Evolutionary conservation across 2,888 invertebrate genomes (phyloP).

Genomic region (Clistopyga incitator): DNA sequence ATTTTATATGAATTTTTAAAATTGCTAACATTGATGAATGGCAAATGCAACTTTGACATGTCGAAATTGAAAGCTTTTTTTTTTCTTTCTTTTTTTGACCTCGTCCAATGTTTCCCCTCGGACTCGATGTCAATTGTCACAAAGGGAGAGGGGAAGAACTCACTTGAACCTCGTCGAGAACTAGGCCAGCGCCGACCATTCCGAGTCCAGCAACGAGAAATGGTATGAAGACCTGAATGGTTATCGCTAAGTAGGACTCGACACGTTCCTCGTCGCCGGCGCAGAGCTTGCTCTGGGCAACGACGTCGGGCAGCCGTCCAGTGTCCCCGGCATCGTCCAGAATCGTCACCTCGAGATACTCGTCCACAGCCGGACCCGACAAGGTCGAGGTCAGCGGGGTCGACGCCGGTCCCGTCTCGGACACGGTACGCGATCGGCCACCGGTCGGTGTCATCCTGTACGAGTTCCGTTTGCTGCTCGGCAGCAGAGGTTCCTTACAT

Average conservation of each 20-base stretch:
- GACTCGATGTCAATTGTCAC: constrained; percentile 10
- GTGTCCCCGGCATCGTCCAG: constrained; percentile 82
- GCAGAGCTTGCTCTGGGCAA: constrained; percentile 85
- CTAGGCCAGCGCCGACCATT: constrained; percentile 92
- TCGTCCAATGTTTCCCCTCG: not conserved
- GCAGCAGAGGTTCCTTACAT: constrained; percentile 82
- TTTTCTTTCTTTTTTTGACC: constrained; percentile 2
- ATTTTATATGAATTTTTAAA: not conserved
- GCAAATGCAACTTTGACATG: too few relatives aligned
- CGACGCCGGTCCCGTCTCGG: constrained; percentile 77
- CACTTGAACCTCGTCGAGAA: constrained; percentile 90
- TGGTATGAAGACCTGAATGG: constrained; percentile 89
- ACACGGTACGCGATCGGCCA: constrained; percentile 80
- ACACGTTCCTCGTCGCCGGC: constrained; percentile 83
- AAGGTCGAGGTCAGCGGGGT: constrained; percentile 69
- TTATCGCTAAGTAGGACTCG: constrained; percentile 87
- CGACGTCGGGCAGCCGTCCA: constrained; percentile 86
- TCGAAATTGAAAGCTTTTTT: not conserved
- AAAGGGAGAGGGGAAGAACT: constrained; percentile 58
- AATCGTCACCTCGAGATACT: constrained; percentile 78
- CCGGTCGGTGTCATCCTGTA: constrained; percentile 81
- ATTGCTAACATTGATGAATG: too few relatives aligned
- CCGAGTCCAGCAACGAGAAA: constrained; percentile 92
- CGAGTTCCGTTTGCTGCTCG: constrained; percentile 73
- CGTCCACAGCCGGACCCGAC: constrained; percentile 69